Evolutionary conservation across 30 jellyfish, hydroid and myxozoan species (phyloP), one percentile per base, ranked within the genome.

Genomic region (Turritopsis rubra): DNA sequence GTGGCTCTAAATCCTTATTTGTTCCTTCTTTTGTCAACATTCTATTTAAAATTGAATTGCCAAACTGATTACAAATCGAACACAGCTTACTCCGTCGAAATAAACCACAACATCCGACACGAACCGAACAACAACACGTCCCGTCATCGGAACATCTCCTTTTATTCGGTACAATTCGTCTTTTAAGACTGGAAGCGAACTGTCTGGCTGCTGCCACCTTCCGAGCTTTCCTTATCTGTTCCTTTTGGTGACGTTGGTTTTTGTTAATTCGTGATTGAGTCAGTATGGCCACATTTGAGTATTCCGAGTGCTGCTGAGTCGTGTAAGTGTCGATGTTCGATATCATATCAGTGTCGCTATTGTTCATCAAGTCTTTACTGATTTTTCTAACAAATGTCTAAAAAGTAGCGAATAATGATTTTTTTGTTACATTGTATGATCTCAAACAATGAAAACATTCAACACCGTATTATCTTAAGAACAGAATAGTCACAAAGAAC

Each of bases 221-320:
- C 30, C 30, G 9, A 8, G 77, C 28, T 68, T 27, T 23, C 31
- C 30, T 68, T 68, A 68, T 68, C 8, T 19, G 28, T 68, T 68
- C 77, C 30, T 68, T 68, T 22, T 23, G 31, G 21, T 68, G 77
- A n/a, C 30, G 77, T 1, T 27, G 77, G 13, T 41, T 41, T 41
- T 5, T 41, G 28, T 17, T n/a, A n/a, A 68, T 0, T 1, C 77
- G 77, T n/a, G 77, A 23, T 1, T 68, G 77, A 7, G 77, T 68
- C 30, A 68, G 77, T 8, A 68, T 68, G 28, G 77, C 28, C 22
- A 68, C 77, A 27, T 68, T 68, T 19, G 77, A 68, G 21, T 68
- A 68, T 68, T 68, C 77, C 31, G 77, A 68, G 77, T 68, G 77
- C 77, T 68, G 77, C 30, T 68, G 77, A 68, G 28, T 68, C 30